A percentile compares a stretch with the other conserved stretches of the same genome.
These are phyloP conservation scores for Zaprionus obscuricornis DNA, from an alignment of 2,888 invertebrate species.

Conservation along the genomic window DNA sequence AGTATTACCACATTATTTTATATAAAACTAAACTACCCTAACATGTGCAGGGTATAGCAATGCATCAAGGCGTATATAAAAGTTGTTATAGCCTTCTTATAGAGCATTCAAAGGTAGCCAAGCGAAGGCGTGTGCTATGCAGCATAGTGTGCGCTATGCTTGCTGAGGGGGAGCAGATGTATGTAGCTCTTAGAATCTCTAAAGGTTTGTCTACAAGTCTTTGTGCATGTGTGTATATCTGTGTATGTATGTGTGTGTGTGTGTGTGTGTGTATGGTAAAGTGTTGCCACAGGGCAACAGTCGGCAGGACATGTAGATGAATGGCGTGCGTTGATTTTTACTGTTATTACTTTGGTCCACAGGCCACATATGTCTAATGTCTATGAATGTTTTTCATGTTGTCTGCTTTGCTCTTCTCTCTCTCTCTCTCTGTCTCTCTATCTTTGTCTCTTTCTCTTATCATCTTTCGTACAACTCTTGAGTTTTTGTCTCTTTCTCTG, in stretches of 20 bases:
- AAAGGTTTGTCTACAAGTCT: too few relatives aligned
- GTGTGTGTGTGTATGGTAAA: slow-evolving; percentile 27
- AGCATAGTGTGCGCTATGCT: too few relatives aligned
- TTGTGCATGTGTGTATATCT: not conserved
- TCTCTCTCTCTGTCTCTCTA: not conserved
- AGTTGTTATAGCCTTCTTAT: slow-evolving; percentile 2
- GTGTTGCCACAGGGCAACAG: slow-evolving; percentile 61
- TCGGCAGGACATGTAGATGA: slow-evolving; percentile 51
- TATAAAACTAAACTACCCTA: too few relatives aligned
- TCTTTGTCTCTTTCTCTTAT: slow-evolving; percentile 24
- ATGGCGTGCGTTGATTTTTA: slow-evolving; percentile 72
- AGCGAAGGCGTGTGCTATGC: slow-evolving; percentile 35
- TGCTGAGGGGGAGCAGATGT: not conserved
- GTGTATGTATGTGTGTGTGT: slow-evolving; percentile 6
- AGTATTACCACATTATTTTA: too few relatives aligned
- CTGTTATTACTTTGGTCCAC: slow-evolving; percentile 59
- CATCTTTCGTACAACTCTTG: not conserved
- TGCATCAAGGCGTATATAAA: too few relatives aligned
- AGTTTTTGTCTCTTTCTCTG: slow-evolving; percentile 1
- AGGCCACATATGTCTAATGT: slow-evolving; percentile 41
- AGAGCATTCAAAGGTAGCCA: slow-evolving; percentile 31
- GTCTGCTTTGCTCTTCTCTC: not conserved
- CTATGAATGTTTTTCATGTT: slow-evolving; percentile 27
- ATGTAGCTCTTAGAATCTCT: too few relatives aligned
- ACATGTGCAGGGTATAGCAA: too few relatives aligned